Evolutionary conservation across 2,113 vertebrate genomes (phyloP), one percentile per base, ranked within the genome.

Genomic region (Scolopax mira): DNA sequence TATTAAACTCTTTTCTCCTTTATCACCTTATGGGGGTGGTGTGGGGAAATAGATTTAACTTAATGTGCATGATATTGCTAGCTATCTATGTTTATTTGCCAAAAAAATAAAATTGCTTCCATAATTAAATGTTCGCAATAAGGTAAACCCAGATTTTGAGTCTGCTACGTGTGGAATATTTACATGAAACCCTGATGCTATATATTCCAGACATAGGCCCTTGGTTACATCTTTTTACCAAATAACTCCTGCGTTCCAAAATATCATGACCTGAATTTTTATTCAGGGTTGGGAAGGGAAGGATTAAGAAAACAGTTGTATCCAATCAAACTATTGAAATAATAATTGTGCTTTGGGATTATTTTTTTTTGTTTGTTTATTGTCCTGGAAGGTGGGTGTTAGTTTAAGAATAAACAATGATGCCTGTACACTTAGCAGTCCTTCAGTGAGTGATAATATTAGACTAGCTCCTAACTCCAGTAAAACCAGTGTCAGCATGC

Each of bases 361-460:
- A 6, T 13, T 41, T 51, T 25, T 13, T 28, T 0, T 13, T 33
- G 61, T 48, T 73, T 46, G 9, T 35, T 69, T 65, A n/a, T 87
- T 41, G 18, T 44, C 35, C 39, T 74, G 30, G 31, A 44, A 83
- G 86, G 8, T 5, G 4, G 35, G 3, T 33, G 8, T 42, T 64
- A 55, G 48, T 82, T 83, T 60, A 52, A 70, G 60, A 70, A 21
- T 6, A 39, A 79, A 46, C 5, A 67, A n/a, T 75, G 35, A 9
- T 33, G 12, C 4, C 7, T 33, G 9, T 19, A 37, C 3, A 18
- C 13, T 58, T 46, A 65, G 1, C 6, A 27, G 24, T 60, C 9
- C 18, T 61, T 21, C 18, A 18, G 30, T 0, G 1, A 52, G 33
- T 0, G 1, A 11, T n/a, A 51, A 12, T 22, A 41, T 11, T 82